Conservation (phyloP, 2,113 vertebrate species). For the pig (Sus scrofa) region DNA sequence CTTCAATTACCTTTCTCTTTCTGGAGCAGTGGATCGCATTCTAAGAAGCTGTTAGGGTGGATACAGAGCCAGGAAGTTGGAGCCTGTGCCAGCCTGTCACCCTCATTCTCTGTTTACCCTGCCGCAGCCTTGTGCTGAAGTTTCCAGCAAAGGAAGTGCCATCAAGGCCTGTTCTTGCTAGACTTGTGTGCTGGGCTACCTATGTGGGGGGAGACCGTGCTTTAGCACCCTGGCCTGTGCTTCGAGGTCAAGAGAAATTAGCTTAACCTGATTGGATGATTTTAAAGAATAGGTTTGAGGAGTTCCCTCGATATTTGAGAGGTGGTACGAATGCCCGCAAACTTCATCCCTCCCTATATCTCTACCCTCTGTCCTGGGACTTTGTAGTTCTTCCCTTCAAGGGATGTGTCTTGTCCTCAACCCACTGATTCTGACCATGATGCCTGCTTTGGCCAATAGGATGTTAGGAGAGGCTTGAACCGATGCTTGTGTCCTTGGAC, state of each 20-base stretch:
- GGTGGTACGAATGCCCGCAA: rapidly evolving
- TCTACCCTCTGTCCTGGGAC: background rate
- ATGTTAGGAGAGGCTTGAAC: slow-evolving; percentile 6
- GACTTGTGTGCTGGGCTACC: background rate
- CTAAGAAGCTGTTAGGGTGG: slow-evolving; percentile 57
- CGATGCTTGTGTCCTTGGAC: background rate
- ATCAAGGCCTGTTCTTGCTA: background rate
- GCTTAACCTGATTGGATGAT: background rate
- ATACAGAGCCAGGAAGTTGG: background rate
- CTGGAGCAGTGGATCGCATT: slow-evolving; percentile 66
- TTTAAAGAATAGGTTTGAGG: too few species aligned
- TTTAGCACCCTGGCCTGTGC: background rate
- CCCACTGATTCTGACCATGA: background rate
- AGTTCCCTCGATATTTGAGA: background rate
- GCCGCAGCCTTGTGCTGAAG: background rate
- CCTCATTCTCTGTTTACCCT: background rate
- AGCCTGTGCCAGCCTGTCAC: slow-evolving; percentile 59
- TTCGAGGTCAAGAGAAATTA: background rate
- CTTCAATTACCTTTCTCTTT: slow-evolving; percentile 70
- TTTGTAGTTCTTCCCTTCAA: background rate
- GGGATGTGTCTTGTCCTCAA: background rate
- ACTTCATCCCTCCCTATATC: background rate
- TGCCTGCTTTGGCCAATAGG: background rate
- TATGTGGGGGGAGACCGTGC: background rate
- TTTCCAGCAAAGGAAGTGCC: background rate